Evolutionary conservation across 2,113 vertebrate species (phyloP), one percentile per base, ranked within the genome.

Genomic region (Alethe diademata): DNA sequence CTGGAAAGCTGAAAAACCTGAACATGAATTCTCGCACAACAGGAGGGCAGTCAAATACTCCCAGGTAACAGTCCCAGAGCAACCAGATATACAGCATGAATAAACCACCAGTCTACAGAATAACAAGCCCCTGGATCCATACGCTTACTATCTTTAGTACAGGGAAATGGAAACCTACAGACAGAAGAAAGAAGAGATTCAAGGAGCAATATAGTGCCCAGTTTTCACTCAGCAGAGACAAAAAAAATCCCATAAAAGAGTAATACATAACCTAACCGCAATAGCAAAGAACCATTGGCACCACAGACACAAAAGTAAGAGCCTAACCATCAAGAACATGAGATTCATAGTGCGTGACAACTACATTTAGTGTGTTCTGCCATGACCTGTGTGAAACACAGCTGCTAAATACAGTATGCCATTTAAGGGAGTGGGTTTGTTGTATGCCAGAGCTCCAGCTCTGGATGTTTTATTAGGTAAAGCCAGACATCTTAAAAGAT

Each of bases 1-100:
- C 81, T 51, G 65, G 53, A 86, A 91, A 96, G 57, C 65, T 87
- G 65, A 92, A 95, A 90, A 88, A 90, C 62, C 54, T 73, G 64
- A 90, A 58, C 51, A 36, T 3, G 1, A 95, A 89, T 79, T 80
- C 91, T 86, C 43, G 38, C 72, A 31, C 56, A 89, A 61, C 9
- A 86, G 47, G 38, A 92, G 10, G 38, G 71, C 65, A 94, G 51
- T 72, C 56, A 89, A 48, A 89, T n/a, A 75, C 40, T 92, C 64
- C 48, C 56, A 91, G 71, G 78, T 92, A 90, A 83, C 51, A 92
- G 65, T 54, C 66, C 45, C 65, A 90, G 75, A 86, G 65, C 5
- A 3, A 95, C 40, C 64, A 86, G n/a, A 67, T 57, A 71, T 1
- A 91, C 31, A 78, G 43, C 47, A 72, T 12, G 15, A 91, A 81